phyloP scores from a whole-genome alignment of 1,140 invertebrate species.

The Formica exsecta region DNA sequence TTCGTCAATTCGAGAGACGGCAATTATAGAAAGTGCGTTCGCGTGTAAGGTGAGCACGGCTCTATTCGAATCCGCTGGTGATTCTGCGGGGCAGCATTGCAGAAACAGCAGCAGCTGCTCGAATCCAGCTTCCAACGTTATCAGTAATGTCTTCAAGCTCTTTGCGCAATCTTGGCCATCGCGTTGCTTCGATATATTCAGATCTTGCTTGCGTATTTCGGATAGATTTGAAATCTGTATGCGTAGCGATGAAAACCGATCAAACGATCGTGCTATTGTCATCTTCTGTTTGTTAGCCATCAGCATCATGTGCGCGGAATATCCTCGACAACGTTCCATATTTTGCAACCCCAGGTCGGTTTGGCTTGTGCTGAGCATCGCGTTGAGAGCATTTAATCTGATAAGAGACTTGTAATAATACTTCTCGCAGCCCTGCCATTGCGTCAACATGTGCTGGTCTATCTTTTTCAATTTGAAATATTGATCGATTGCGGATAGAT shows the following conservation, averaged over 20 bases:
- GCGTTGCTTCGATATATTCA: slow-evolving; percentile 72
- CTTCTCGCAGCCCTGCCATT: slow-evolving; percentile 92
- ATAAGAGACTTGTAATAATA: slow-evolving; percentile 92
- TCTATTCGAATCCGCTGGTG: slow-evolving; percentile 78
- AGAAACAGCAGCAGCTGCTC: slow-evolving; percentile 88
- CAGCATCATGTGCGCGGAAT: slow-evolving; percentile 90
- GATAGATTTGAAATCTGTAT: slow-evolving; percentile 77
- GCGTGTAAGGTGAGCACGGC: slow-evolving; percentile 72
- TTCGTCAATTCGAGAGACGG: slow-evolving; percentile 84
- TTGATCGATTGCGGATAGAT: slow-evolving; percentile 87
- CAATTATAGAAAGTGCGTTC: slow-evolving; percentile 82
- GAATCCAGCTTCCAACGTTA: slow-evolving; percentile 85
- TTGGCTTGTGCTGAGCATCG: slow-evolving; percentile 89
- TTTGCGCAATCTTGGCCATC: slow-evolving; percentile 73
- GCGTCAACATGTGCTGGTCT: slow-evolving; percentile 82
- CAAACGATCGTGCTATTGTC: slow-evolving; percentile 79
- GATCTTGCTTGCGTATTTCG: slow-evolving; percentile 45
- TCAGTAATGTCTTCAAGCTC: slow-evolving; percentile 86
- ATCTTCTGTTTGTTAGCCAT: slow-evolving; percentile 87
- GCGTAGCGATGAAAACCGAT: slow-evolving; percentile 81
- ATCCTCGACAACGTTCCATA: slow-evolving; percentile 94
- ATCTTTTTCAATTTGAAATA: slow-evolving; percentile 74
- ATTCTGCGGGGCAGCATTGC: slow-evolving; percentile 88
- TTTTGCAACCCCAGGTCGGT: slow-evolving; percentile 93
- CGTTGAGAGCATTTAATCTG: slow-evolving; percentile 89